Evolutionary conservation across 2,888 invertebrate species (phyloP), one percentile per base, ranked within the genome.

Genomic region (Lottia gigantea): DNA sequence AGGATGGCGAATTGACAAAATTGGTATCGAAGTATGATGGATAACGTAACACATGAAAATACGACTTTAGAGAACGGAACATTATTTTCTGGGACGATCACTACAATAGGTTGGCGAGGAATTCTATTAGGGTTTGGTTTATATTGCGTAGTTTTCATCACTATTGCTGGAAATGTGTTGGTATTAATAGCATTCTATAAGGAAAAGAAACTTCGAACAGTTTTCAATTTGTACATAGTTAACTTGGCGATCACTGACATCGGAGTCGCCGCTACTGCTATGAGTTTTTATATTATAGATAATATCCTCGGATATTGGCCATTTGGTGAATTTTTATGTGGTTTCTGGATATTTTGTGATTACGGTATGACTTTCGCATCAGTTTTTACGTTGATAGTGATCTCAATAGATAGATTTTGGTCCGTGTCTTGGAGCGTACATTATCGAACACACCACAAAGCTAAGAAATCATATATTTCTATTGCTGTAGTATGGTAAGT

Each of bases 351-450:
- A 61, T 87, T 88, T 79, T 85, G 82, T 74, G 88, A 88, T 73
- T 88, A 87, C 74, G 86, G 84, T 26, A 86, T 86, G 87, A 88
- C 87, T 14, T 88, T 88, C 71, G 86, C 87, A 16, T 85, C 85
- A 0, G 87, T 88, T 61, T 87, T 86, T 75, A 87, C 87, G 1
- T 76, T 88, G 12, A 81, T 86, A 40, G 85, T 85, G 46, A 87
- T 88, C 47, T 85, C 86, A 0, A 62, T 82, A 8, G 86, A 86
- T 75, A 75, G 86, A 62, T 81, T 81, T 62, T 85, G 85, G 85
- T 78, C 82, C 1, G 82, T 85, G 16, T 76, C 76, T 11, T 82
- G 83, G 83, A 77, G 77, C 25, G 46, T 82, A 19, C 80, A 83
- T 68, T 85, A 85, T 70, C 73, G 80, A 12, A 66, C 68, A 3